phyloP scores from a whole-genome alignment of 2,113 vertebrate species.

The Malaclemys terrapin region DNA sequence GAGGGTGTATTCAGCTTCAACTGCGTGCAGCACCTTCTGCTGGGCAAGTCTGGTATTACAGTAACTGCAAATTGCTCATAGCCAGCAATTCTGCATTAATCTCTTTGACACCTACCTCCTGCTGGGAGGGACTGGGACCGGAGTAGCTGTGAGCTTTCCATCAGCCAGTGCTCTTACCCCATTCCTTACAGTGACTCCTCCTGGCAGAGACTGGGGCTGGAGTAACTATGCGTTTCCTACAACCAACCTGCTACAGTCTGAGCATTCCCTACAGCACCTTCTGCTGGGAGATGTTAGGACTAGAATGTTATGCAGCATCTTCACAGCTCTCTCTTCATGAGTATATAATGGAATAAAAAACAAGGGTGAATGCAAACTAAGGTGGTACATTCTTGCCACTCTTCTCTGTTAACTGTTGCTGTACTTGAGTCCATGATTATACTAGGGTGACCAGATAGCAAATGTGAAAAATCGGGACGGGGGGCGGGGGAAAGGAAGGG shows the following conservation, averaged over 20 bases:
- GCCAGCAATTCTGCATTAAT: background rate
- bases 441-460: too few relatives aligned
- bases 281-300: background rate
- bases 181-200: background rate
- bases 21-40: background rate
- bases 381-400: background rate
- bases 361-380: background rate
- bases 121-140: background rate
- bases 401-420: background rate
- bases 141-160: rapidly evolving
- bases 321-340: background rate
- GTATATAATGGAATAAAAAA: rapidly evolving
- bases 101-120: background rate
- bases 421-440: background rate
- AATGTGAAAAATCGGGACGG: too few relatives aligned
- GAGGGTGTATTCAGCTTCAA: background rate
- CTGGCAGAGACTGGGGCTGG: background rate
- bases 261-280: background rate
- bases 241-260: background rate
- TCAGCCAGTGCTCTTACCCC: too few relatives aligned
- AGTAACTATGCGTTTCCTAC: background rate
- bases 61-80: background rate
- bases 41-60: background rate
- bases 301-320: background rate
- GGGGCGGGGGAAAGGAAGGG: too few relatives aligned